Evolutionary conservation across 2,888 invertebrate species (phyloP), one percentile per base, ranked within the genome.

Genomic region (Trileptium ribeirensis): DNA sequence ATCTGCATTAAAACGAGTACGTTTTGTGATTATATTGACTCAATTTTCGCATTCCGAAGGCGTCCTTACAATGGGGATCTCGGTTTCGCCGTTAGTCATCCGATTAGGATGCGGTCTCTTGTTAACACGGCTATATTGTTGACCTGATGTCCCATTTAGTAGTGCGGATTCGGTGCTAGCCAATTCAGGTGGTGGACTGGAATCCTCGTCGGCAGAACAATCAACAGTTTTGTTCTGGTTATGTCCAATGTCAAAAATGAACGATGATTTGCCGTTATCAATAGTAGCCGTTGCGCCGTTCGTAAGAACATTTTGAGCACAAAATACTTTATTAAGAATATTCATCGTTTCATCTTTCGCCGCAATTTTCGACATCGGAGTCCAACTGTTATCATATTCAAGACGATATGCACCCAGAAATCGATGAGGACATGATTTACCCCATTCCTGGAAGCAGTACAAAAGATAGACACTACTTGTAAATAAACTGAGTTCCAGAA

Each of bases 381-480:
- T 94, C 93, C 93, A 94, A 15, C 92, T 92, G 86, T 91, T 91
- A 88, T 94, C 93, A 67, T 90, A 89, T 87, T 94, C 93, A 78
- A 94, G 89, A 86, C 92, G 90, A 87, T 91, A 94, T 34, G 92
- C 92, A 19, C 93, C 93, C 74, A 92, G 87, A 87, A 91, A 93
- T 77, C 89, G 89, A 85, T 93, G 93, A 1, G 92, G 91, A 82
- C 91, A 91, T 31, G 89, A 89, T 70, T 87, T 84, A 74, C 92
- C 92, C 94, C 94, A 94, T 88, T 94, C 94, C 92, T 93, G 84
- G 19, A 84, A 84, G 79, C 79, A 81, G 67, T 80, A 81, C 0
- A n/a, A n/a, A n/a, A n/a, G n/a, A n/a, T n/a, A n/a, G n/a, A n/a
- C n/a, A n/a, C n/a, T n/a, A n/a, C n/a, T n/a, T n/a, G n/a, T n/a